Evolutionary conservation across 2,888 invertebrate genomes (phyloP), one percentile per base, ranked within the genome.

Genomic region (Eumerus sabulonum): DNA sequence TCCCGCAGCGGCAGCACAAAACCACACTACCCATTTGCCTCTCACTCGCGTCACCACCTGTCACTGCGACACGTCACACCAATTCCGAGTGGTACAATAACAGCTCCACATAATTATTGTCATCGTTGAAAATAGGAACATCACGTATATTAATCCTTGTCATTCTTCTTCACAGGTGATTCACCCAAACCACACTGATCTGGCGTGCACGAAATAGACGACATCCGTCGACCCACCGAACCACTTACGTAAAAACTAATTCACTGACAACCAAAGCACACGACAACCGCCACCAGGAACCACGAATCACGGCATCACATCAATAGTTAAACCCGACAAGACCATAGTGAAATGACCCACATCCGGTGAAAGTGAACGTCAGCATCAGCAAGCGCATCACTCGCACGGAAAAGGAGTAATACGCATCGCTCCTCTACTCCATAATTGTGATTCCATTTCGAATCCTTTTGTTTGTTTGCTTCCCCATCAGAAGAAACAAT

Each of bases 101-200:
- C 27, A 27, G 2, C 7, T 27, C 19, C 44, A 54, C 56, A 60
- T 59, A 62, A 62, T 27, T 7, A 27, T 27, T 27, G 3, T 27
- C 66, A 74, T 44, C 62, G 56, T 54, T 48, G 62, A 71, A 70
- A 54, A 62, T 62, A n/a, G 54, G 67, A 72, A 71, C 56, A 36
- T 57, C 72, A 72, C 53, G 73, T 73, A 73, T 77, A 77, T 77
- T 77, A 77, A 77, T 77, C 67, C 67, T n/a, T 67, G 17, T 57
- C 77, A 63, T 63, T 77, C 63, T 73, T 59, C 51, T 59, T 73
- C 73, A 67, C 73, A 77, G 77, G 77, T 77, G 73, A 77, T 63
- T 77, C 67, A 62, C 44, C 62, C 73, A 68, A 67, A 59, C 62
- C 42, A 44, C 63, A 62, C 51, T 60, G 19, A 50, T 14, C 59